Evolutionary conservation across 2,113 vertebrate genomes (phyloP).

Genomic region (Laticauda colubrina): DNA sequence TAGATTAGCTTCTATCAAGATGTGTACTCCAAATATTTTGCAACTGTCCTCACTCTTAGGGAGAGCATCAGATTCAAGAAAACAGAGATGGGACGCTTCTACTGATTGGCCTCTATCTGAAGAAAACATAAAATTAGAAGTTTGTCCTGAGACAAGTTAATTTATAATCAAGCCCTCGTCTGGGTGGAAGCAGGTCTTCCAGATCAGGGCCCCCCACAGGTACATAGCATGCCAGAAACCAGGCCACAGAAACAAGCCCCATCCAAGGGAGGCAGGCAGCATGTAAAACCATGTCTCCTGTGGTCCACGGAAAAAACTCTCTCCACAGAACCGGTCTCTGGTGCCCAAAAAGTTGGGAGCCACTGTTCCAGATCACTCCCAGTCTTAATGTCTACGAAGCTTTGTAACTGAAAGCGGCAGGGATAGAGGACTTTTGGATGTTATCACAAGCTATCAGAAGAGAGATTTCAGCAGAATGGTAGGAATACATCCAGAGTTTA

Average conservation of each 20-base stretch:
- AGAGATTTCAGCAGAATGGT: not conserved
- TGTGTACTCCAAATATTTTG: not conserved
- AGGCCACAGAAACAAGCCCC: too few species aligned
- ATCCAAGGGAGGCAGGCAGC: too few species aligned
- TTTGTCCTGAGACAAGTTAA: not conserved
- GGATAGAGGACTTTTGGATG: not conserved
- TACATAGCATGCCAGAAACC: too few species aligned
- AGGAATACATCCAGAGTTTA: not conserved
- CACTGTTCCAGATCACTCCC: not conserved
- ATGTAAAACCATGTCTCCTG: too few species aligned
- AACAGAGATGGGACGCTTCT: not conserved
- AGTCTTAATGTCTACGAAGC: not conserved
- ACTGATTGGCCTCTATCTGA: not conserved
- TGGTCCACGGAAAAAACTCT: too few species aligned
- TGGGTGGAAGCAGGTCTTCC: not conserved
- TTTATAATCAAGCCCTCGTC: not conserved
- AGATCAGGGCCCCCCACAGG: not conserved
- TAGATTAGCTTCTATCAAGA: not conserved
- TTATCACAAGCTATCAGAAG: not conserved
- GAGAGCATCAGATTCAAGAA: not conserved
- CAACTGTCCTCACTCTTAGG: not conserved
- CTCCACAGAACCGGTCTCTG: too few species aligned
- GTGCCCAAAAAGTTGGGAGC: too few species aligned
- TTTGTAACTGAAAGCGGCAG: not conserved
- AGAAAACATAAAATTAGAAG: not conserved